Evolutionary conservation across 2,797 vertebrate species (phyloP).

Genomic region (Oreochromis grahami): DNA sequence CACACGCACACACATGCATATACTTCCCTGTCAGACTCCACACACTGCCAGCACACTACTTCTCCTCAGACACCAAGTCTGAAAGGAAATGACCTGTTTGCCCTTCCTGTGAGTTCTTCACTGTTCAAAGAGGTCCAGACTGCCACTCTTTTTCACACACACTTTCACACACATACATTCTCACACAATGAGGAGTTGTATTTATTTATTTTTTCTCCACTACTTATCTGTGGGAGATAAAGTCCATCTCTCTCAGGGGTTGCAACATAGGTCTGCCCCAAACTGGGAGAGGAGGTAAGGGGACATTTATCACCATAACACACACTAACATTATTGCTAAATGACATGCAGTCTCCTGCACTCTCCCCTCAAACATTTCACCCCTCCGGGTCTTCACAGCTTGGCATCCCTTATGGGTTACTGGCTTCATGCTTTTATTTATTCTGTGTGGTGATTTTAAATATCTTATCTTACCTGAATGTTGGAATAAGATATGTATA

Average conservation of each 20-base stretch:
- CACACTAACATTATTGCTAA: constrained; percentile 69
- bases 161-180: not conserved
- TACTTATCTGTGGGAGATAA: constrained; percentile 76
- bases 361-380: constrained; percentile 14
- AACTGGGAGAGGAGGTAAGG: constrained; percentile 64
- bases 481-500: not conserved
- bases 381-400: constrained; percentile 37
- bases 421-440: not conserved
- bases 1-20: not conserved
- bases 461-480: not conserved
- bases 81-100: constrained; percentile 72
- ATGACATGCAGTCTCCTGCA: constrained; percentile 53
- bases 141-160: constrained; percentile 38
- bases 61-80: constrained; percentile 54
- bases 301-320: constrained; percentile 78
- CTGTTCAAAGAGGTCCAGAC: constrained; percentile 57
- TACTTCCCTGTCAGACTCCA: not conserved
- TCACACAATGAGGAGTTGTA: constrained; percentile 53
- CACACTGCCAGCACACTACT: constrained; percentile 32
- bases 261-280: constrained; percentile 41
- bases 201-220: constrained; percentile 71
- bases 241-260: constrained; percentile 56
- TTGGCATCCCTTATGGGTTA: not conserved
- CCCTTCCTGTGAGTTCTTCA: constrained; percentile 69
- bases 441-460: not conserved